phyloP scores from a whole-genome alignment of 1,140 invertebrate genomes.

The Aricia agestis region DNA sequence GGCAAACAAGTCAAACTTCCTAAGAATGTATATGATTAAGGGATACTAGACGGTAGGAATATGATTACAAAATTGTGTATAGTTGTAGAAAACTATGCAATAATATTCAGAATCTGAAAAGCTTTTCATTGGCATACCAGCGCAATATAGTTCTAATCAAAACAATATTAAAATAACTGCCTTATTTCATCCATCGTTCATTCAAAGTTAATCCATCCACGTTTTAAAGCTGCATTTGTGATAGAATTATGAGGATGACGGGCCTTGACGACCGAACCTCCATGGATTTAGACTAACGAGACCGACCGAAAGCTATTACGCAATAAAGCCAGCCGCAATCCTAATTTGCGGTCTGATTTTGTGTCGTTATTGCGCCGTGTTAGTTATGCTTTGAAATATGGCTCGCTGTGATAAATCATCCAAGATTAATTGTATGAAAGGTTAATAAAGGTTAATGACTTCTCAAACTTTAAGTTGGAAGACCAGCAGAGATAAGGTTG shows the following conservation, averaged over 20 bases:
- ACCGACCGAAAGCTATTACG: conserved; percentile 2
- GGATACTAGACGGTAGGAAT: no score
- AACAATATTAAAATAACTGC: no score
- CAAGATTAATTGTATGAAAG: not conserved
- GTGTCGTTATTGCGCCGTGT: not conserved
- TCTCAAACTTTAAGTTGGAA: no score
- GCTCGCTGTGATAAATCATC: not conserved
- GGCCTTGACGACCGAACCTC: not conserved
- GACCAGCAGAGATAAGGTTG: no score
- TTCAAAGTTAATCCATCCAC: not conserved
- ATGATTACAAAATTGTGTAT: no score
- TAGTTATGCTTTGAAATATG: conserved; percentile 7
- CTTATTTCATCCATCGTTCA: no score
- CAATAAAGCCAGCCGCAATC: not conserved
- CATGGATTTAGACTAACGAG: conserved; percentile 13
- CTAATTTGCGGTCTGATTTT: conserved; percentile 21
- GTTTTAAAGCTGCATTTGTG: not conserved
- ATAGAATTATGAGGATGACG: not conserved
- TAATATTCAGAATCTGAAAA: no score
- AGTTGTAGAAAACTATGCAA: no score
- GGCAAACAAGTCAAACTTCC: not conserved
- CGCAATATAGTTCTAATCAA: no score
- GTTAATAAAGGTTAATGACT: not conserved
- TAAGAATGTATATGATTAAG: no score
- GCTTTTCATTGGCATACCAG: no score